Percentiles rank a stretch among this genome's conserved stretches.
These are phyloP conservation scores for Somateria mollissima DNA, from an alignment of 2,797 vertebrate species.

Conservation along the genomic window DNA sequence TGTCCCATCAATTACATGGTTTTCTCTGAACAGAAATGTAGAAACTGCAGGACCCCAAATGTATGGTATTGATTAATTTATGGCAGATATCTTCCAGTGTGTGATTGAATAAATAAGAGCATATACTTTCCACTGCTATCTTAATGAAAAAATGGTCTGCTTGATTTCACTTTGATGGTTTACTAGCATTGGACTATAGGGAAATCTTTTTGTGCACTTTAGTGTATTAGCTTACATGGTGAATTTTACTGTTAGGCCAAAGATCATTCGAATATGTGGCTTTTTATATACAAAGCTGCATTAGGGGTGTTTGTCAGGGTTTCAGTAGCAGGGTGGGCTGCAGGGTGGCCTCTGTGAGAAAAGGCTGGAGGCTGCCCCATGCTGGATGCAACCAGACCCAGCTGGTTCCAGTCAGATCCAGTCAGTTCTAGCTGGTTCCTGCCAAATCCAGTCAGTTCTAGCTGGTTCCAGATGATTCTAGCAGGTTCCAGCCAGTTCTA, in stretches of 20 bases:
- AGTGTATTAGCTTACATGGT: background rate
- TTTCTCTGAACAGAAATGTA: background rate
- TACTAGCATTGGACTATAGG: background rate
- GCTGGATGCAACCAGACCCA: background rate
- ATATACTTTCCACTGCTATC: background rate
- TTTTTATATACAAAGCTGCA: background rate
- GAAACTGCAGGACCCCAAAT: background rate
- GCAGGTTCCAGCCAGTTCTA: no score
- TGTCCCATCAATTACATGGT: background rate
- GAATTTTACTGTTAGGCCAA: background rate
- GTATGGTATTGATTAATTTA: background rate
- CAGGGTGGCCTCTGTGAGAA: background rate
- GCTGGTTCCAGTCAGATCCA: background rate
- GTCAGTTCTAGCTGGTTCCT: no score
- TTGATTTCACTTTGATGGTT: background rate
- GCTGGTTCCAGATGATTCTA: no score
- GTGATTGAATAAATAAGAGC: background rate
- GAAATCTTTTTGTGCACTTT: background rate
- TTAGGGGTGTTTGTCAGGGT: background rate
- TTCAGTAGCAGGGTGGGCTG: fast-evolving
- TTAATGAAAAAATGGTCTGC: background rate
- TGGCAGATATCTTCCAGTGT: background rate
- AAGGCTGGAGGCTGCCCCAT: fast-evolving
- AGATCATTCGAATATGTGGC: background rate
- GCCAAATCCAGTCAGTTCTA: background rate